A percentile compares a stretch with the other conserved stretches of the same genome.
Evolutionary conservation across 2,888 invertebrate genomes (phyloP).

Genomic region (Dioctria rufipes): DNA sequence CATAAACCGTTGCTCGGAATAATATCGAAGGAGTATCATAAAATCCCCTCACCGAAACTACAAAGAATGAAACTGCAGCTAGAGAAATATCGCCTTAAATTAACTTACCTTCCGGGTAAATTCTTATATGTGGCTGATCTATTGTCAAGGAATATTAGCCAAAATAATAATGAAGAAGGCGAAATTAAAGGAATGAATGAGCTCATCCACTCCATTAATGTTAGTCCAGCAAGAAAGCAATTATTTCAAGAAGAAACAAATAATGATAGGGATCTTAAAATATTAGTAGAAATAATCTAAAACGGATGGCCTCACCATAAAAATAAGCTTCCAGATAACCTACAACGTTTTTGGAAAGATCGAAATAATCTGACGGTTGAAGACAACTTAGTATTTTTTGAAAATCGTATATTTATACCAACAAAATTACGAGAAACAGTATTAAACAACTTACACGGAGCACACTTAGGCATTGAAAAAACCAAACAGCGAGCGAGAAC

Average conservation of each 20-base stretch:
- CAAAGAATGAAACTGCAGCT: constrained; percentile 60
- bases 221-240: constrained; percentile 29
- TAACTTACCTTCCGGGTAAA: constrained; percentile 61
- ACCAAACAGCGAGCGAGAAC: constrained; percentile 60
- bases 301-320: constrained; percentile 57
- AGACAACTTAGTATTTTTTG: constrained; percentile 56
- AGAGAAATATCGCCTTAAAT: constrained; percentile 59
- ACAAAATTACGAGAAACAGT: constrained; percentile 55
- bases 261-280: constrained; percentile 16
- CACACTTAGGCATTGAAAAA: constrained; percentile 63
- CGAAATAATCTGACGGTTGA: constrained; percentile 55
- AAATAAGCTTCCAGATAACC: constrained; percentile 29
- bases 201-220: neutral
- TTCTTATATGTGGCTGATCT: constrained; percentile 59
- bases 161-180: constrained; percentile 53
- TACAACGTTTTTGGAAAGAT: constrained; percentile 55
- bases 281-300: constrained; percentile 33
- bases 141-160: constrained; percentile 54
- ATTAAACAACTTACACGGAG: constrained; percentile 60
- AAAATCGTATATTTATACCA: constrained; percentile 57
- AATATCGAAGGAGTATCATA: constrained; percentile 56
- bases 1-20: constrained; percentile 56
- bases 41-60: constrained; percentile 59
- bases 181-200: neutral
- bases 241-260: constrained; percentile 44